Base-by-base conservation (phyloP, 2,888 invertebrate genomes). In the Eretmocerus hayati region DNA sequence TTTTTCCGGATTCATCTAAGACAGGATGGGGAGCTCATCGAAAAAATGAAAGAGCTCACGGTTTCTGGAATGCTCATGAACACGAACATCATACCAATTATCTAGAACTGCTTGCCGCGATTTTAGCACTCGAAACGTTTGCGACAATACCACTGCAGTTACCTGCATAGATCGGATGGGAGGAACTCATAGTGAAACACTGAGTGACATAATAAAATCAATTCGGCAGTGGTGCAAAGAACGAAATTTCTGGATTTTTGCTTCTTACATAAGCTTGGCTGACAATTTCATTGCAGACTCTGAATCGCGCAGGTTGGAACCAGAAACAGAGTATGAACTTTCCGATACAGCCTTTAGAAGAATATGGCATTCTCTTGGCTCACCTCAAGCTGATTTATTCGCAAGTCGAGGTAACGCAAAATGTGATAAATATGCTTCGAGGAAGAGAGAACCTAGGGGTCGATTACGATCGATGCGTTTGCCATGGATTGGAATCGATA, bases 71-170 rank as follows among this genome's bases (percentile, higher is more conserved):
- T 21, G n/a, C 2, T n/a, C 4, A 45, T 20, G 45, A 45, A 20
- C 18, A 31, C 4, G 4, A 3, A 20, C 8, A 31, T 18, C 31
- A 32, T 30, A 45, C 38, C 11, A 45, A 45, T 22, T 5, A 9
- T 20, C 20, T 38, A 19, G 45, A 38, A 30, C 2, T 45, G 4
- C n/a, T 37, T 9, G 45, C 45, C 4, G 37, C n/a, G 2, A 32
- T 38, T 45, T 38, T 39, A 20, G 38, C 20, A 6, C 15, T 45
- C 3, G 30, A 20, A 30, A 38, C n/a, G 13, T 45, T 45, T 21
- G 45, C 30, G 13, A 59, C 38, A 59, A 59, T 31, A 59, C 53
- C 2, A 58, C 58, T 2, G 56, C 59, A 1, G 46, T 60, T 2
- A 31, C 56, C 2, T 58, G 58, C 31, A 31, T 58, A 4, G 59